phyloP scores from a whole-genome alignment of 2,797 vertebrate species.

The Epinephelus coioides region DNA sequence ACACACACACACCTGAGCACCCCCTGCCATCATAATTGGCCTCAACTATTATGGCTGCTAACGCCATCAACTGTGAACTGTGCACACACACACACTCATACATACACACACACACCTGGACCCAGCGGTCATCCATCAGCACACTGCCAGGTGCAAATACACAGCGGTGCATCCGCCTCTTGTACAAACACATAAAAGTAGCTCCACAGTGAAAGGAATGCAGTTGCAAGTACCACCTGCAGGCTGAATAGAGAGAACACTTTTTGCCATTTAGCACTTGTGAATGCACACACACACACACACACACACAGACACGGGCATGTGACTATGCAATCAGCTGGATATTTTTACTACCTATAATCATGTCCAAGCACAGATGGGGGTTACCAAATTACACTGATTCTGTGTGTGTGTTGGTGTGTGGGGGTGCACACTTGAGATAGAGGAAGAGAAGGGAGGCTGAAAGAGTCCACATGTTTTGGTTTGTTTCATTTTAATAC shows the following conservation, averaged over 20 bases:
- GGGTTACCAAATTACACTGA: constrained; percentile 13
- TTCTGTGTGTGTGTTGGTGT: constrained; percentile 12
- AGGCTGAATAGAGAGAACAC: background rate
- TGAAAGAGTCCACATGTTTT: background rate
- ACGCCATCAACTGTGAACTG: constrained; percentile 42
- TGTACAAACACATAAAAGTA: background rate
- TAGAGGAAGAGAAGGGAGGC: background rate
- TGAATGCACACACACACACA: background rate
- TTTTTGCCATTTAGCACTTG: background rate
- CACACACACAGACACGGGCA: background rate
- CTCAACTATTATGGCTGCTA: constrained; percentile 5
- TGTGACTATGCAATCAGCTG: constrained; percentile 19
- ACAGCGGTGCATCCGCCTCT: background rate
- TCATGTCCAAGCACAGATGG: constrained; percentile 17
- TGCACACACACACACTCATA: background rate
- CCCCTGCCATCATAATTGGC: constrained; percentile 12
- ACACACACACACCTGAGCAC: background rate
- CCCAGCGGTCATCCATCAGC: constrained; percentile 41
- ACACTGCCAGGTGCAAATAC: constrained; percentile 20
- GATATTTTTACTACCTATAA: constrained; percentile 15
- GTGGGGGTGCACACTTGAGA: background rate
- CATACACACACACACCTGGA: constrained; percentile 29
- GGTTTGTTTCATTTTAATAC: background rate
- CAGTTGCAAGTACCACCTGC: constrained; percentile 13
- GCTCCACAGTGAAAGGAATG: background rate